Evolutionary conservation across 1,140 invertebrate species (phyloP).

Genomic region (Microvelia longipes): DNA sequence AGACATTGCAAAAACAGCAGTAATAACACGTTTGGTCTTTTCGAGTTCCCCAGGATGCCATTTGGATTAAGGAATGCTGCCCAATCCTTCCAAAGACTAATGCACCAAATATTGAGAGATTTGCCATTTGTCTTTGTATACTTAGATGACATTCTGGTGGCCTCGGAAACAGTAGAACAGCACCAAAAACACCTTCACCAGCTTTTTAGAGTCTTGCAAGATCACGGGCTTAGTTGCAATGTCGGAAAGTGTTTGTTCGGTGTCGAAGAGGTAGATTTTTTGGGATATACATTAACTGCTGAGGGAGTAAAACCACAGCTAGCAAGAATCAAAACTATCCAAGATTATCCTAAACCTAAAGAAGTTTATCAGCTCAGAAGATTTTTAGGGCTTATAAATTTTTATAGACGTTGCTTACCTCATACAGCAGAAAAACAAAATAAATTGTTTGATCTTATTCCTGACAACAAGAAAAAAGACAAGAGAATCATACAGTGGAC

Average conservation of each 20-base stretch:
- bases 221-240: conserved; percentile 25
- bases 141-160: conserved; percentile 29
- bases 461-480: conserved; percentile 16
- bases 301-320: conserved; percentile 23
- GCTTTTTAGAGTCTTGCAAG: conserved; percentile 20
- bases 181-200: conserved; percentile 19
- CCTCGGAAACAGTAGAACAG: conserved; percentile 20
- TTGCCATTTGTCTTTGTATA: conserved; percentile 26
- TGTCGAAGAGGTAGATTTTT: conserved; percentile 20
- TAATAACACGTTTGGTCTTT: conserved; percentile 13
- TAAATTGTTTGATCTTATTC: conserved; percentile 16
- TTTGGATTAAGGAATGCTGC: conserved; percentile 29
- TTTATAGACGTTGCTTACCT: conserved; percentile 24
- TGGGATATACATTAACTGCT: conserved; percentile 23
- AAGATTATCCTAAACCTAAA: conserved; percentile 16
- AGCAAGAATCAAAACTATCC: conserved; percentile 18
- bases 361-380: conserved; percentile 20
- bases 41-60: conserved; percentile 11
- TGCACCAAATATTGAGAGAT: conserved; percentile 30
- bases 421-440: conserved; percentile 20
- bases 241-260: conserved; percentile 24
- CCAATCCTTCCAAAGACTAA: conserved; percentile 34
- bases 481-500: conserved; percentile 20
- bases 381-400: conserved; percentile 28
- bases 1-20: conserved; percentile 20